Conservation (phyloP, 2,113 vertebrate species). For the Sula dactylatra region DNA sequence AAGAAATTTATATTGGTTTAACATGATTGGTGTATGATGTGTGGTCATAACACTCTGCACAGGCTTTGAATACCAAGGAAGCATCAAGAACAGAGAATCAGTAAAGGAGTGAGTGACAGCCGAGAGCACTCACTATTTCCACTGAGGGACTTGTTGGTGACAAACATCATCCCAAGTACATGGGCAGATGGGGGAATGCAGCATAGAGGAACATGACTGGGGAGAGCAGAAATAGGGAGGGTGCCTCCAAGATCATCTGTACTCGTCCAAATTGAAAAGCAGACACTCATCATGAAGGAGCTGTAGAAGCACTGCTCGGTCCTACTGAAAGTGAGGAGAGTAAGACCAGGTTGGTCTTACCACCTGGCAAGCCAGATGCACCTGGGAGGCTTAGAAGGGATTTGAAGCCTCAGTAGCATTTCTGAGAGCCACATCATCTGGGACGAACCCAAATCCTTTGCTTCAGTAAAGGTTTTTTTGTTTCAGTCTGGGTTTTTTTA, state of each 20-base stretch:
- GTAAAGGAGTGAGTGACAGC: not conserved
- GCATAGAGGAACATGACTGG: not conserved
- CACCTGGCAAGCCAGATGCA: not conserved
- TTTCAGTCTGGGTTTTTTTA: not conserved
- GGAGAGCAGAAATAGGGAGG: not conserved
- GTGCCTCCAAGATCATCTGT: rapidly evolving
- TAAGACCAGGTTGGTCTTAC: not conserved
- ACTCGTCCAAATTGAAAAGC: not conserved
- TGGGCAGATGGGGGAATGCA: not conserved
- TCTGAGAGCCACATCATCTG: not conserved
- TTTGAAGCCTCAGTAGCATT: not conserved
- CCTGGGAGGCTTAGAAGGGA: not conserved
- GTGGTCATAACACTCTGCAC: rapidly evolving
- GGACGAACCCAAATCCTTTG: not conserved
- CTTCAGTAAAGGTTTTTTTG: not conserved
- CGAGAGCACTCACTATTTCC: not conserved
- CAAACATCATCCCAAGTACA: not conserved
- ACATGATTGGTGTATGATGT: not conserved
- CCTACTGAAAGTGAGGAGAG: not conserved
- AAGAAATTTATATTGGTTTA: not conserved
- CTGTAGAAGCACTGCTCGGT: not conserved
- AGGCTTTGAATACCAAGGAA: not conserved
- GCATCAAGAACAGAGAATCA: not conserved
- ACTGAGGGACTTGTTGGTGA: not conserved
- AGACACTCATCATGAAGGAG: not conserved